These are phyloP conservation scores for Peromyscus polionotus DNA, from an alignment of 2,113 vertebrate species.

Conservation along the genomic window DNA sequence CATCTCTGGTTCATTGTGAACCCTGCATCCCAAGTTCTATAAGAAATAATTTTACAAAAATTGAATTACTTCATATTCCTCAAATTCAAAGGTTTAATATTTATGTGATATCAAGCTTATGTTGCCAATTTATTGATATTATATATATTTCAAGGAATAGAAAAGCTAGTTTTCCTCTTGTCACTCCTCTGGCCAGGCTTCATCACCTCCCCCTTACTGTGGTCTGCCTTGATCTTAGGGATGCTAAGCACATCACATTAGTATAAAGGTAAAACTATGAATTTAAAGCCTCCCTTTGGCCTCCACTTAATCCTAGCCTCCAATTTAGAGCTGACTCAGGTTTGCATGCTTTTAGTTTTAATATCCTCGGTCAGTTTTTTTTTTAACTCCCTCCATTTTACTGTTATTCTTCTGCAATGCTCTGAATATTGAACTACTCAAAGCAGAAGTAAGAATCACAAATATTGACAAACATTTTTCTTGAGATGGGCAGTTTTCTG, in stretches of 20 bases:
- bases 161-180: background rate
- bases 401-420: background rate
- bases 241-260: background rate
- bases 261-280: background rate
- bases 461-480: background rate
- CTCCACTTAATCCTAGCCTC: too few species aligned
- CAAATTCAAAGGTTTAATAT: background rate
- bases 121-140: background rate
- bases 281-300: background rate
- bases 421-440: background rate
- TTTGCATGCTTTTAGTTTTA: background rate
- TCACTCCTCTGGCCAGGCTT: fast-evolving
- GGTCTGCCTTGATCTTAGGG: background rate
- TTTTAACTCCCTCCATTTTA: fast-evolving
- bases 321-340: background rate
- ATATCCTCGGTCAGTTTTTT: background rate
- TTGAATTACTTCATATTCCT: background rate
- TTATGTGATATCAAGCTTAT: background rate
- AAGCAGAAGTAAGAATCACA: background rate
- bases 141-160: background rate
- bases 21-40: background rate
- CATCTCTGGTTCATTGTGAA: background rate
- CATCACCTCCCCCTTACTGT: background rate
- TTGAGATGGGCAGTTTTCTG: background rate
- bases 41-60: background rate